Evolutionary conservation across 2,888 invertebrate genomes (phyloP), one percentile per base, ranked within the genome.

Genomic region (Macrosiphum euphorbiae): DNA sequence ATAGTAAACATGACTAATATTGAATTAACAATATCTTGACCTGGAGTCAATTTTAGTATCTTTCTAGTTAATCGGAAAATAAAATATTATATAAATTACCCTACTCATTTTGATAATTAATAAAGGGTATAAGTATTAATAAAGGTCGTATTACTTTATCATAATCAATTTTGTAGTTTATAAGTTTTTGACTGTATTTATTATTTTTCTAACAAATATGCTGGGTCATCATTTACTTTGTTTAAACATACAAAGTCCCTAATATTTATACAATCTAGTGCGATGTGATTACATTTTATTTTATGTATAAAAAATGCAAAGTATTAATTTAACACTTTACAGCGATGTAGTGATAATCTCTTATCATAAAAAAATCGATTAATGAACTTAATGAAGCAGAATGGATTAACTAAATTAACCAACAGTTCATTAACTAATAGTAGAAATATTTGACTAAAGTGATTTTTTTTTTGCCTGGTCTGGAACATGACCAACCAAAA

Each of bases 321-420:
- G 20, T 78, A 35, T 78, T 78, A 78, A 78, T 78, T 35, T 35
- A 78, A 35, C 78, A 78, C 35, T 78, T 78, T 67, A 20, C 5
- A 35, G 2, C 20, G 8, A n/a, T n/a, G n/a, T n/a, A n/a, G n/a
- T n/a, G n/a, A n/a, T 78, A 24, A 78, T 78, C 8, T 78, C 35
- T 35, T 78, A 78, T 35, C 78, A 78, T 35, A 78, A 78, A 78
- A 61, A 78, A 35, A 78, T 78, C 78, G 35, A 35, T 78, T 35
- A 41, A 88, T 41, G 52, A 28, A 67, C 13, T 28, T 52, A 58
- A 50, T 88, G 47, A 24, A 84, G 35, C 44, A 91, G 41, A 44
- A 67, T 26, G 85, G 52, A 50, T 91, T 41, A 10, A 55, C 52
- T 86, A 86, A 86, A 86, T 86, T 86, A 47, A 86, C 86, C 47